Evolutionary conservation across 2,113 vertebrate genomes (phyloP), one percentile per base, ranked within the genome.

Genomic region (Nerophis ophidion): DNA sequence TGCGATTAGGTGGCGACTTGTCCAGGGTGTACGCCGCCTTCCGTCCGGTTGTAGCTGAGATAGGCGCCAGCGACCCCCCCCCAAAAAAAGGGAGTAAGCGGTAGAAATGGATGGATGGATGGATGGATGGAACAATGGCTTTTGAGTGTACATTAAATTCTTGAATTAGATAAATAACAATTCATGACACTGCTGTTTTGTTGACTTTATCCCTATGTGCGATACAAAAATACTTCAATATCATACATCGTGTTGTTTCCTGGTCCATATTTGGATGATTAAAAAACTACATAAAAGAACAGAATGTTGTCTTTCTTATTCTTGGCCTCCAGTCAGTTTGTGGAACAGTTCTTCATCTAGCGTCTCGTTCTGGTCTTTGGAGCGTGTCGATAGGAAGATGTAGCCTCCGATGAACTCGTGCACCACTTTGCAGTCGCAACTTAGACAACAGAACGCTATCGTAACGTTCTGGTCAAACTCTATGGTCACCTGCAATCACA

Each of bases 361-460:
- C 0, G 92, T 93, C 81, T 99, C 96, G 5, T 96, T 97, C 76
- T 99, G 97, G 87, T 94, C 96, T 84, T 98, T 99, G 63, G 95
- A 94, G 56, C 97, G 91, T 0, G 96, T 99, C 16, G 97, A 99
- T 64, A 99, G 72, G 89, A 99, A 99, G 77, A 99, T 99, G 83
- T 99, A 99, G 34, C 97, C 97, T 0, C 97, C 97, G 0, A 99
- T 99, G 61, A 93, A 97, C 72, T 99, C 96, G 0, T 99, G 97
- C 40, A 99, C 93, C 10, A 95, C 85, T 79, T 98, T 98, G 86
- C 97, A 98, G 80, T 96, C 93, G 8, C 95, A 96, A 12, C 93
- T 95, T 65, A 89, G 75, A 58, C 95, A 97, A 0, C 89, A 91
- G 82, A 99, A 99, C 0, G 95, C 96, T 0, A 96, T 91, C 3